A percentile compares a stretch with the other conserved stretches of the same genome.
These are phyloP conservation scores for Microcebus tavaratra DNA, from an alignment of 2,113 vertebrate genomes.

Conservation along the genomic window DNA sequence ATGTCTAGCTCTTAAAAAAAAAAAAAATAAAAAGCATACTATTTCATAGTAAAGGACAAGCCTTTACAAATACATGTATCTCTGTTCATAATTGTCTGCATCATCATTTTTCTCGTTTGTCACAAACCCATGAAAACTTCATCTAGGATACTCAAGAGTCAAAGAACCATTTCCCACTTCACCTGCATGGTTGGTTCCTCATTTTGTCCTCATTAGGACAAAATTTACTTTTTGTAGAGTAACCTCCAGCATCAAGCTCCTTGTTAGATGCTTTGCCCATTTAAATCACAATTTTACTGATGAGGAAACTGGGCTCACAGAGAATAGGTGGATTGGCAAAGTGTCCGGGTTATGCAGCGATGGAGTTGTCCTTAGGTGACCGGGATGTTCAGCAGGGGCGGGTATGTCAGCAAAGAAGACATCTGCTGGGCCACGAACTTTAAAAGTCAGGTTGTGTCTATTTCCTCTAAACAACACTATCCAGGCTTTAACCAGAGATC, in stretches of 20 bases:
- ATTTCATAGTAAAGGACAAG: neutral
- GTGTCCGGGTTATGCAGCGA: neutral
- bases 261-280: neutral
- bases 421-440: neutral
- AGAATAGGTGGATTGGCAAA: neutral
- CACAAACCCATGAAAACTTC: neutral
- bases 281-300: neutral
- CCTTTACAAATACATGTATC: neutral
- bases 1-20: constrained; percentile 1
- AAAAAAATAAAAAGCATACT: neutral
- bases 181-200: neutral
- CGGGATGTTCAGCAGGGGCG: neutral
- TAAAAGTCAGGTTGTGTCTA: neutral
- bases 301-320: neutral
- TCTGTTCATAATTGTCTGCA: neutral
- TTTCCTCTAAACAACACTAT: neutral
- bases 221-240: neutral
- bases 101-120: neutral
- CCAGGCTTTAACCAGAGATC: neutral
- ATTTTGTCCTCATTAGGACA: neutral
- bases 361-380: neutral
- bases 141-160: neutral
- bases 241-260: neutral
- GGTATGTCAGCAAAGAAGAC: neutral
- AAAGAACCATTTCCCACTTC: neutral